Percentiles rank a stretch among this genome's conserved stretches.
phyloP scores from a whole-genome alignment of 2,113 vertebrate species.

The Pollimyrus isidori region DNA sequence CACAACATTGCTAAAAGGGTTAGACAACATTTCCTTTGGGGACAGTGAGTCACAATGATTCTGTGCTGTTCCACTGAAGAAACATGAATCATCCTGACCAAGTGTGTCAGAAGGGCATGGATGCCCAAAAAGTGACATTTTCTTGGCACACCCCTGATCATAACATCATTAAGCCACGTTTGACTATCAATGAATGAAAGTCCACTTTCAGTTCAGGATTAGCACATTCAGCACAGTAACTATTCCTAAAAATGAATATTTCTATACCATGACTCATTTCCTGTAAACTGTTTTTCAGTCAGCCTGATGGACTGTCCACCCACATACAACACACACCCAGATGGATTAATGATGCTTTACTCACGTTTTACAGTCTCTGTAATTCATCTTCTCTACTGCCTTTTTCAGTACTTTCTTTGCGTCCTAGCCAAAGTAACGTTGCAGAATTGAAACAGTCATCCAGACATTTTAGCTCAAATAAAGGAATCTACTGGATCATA shows the following conservation, averaged over 20 bases:
- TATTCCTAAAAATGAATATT: background rate
- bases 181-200: background rate
- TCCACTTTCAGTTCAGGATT: background rate
- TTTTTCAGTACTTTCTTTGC: background rate
- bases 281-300: background rate
- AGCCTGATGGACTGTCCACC: background rate
- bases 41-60: background rate
- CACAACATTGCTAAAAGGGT: background rate
- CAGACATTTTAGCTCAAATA: background rate
- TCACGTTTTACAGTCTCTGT: background rate
- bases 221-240: background rate
- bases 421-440: background rate
- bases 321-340: background rate
- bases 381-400: background rate
- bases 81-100: background rate
- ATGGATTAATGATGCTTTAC: background rate
- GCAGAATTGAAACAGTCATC: background rate
- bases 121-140: background rate
- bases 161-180: background rate
- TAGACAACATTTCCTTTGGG: background rate
- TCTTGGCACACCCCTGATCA: background rate
- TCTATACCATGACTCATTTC: background rate
- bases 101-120: background rate
- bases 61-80: background rate
- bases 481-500: background rate